Conservation (phyloP, 53 echinoderm and acorn worm genomes). For the Paracentrotus lividus region DNA sequence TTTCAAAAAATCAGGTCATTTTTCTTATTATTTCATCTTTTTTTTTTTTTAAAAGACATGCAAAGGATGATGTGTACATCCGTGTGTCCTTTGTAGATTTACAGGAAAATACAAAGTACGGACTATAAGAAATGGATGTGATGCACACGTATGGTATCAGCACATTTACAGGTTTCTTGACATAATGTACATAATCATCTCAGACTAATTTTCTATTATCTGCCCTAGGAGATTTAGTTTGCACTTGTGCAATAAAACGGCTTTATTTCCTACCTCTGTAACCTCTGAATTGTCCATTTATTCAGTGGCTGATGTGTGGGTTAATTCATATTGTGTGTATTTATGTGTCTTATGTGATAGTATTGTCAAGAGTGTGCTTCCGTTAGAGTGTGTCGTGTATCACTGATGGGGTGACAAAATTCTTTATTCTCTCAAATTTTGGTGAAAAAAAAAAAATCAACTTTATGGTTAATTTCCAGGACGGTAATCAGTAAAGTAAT, state of each 20-base stretch:
- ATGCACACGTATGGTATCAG: constrained; percentile 69
- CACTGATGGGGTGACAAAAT: too few relatives aligned
- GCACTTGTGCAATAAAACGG: constrained; percentile 76
- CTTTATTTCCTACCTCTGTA: constrained; percentile 74
- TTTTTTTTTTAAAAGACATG: constrained; percentile 64
- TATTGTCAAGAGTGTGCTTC: too few relatives aligned
- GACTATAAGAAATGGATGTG: constrained; percentile 64
- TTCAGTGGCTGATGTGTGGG: too few relatives aligned
- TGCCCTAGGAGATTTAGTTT: constrained; percentile 74
- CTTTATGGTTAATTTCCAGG: too few relatives aligned
- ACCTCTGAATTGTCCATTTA: constrained; percentile 45
- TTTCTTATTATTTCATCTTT: constrained; percentile 47
- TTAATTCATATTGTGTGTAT: background rate
- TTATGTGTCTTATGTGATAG: too few relatives aligned
- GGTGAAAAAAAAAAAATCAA: too few relatives aligned
- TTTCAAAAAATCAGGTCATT: constrained; percentile 72
- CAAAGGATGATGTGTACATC: constrained; percentile 57
- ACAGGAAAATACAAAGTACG: constrained; percentile 54
- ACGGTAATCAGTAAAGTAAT: too few relatives aligned
- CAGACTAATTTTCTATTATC: constrained; percentile 75
- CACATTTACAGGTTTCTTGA: constrained; percentile 68
- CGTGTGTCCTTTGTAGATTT: constrained; percentile 68
- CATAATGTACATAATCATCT: constrained; percentile 71
- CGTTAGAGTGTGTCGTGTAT: too few relatives aligned
- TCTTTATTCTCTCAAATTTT: too few relatives aligned